Evolutionary conservation across 2,888 invertebrate species (phyloP).

Genomic region (Temnothorax ravouxi): DNA sequence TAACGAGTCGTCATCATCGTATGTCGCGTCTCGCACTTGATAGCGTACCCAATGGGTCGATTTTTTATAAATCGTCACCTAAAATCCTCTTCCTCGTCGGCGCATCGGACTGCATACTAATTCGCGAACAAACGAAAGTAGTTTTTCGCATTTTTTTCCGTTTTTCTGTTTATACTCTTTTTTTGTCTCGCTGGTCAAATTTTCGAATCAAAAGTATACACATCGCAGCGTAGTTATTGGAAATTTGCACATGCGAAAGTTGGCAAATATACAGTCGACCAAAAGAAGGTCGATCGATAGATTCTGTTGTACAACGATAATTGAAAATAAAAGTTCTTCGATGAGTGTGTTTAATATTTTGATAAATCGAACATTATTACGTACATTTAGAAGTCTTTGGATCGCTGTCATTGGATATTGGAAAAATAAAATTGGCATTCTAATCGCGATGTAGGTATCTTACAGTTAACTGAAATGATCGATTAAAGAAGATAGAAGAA

Average conservation of each 20-base stretch:
- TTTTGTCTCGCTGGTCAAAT: conserved; percentile 21
- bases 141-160: background rate
- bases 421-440: background rate
- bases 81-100: conserved; percentile 54
- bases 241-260: conserved; percentile 28
- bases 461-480: background rate
- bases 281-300: conserved; percentile 23
- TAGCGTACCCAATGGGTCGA: conserved; percentile 46
- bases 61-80: conserved; percentile 71
- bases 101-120: conserved; percentile 48
- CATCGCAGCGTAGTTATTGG: conserved; percentile 28
- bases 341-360: conserved; percentile 1
- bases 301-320: conserved; percentile 16
- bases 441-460: background rate
- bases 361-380: conserved; percentile 17
- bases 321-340: conserved; percentile 13
- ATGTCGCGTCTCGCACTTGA: conserved; percentile 53
- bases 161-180: conserved; percentile 16
- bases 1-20: conserved; percentile 43
- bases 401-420: background rate
- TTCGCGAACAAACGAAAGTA: conserved; percentile 9
- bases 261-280: conserved; percentile 15
- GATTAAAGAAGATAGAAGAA: background rate
- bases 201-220: conserved; percentile 44
- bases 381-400: background rate